These are phyloP conservation scores for Sebastes steindachneri DNA, from an alignment of 2,797 vertebrate genomes.

Conservation along the genomic window DNA sequence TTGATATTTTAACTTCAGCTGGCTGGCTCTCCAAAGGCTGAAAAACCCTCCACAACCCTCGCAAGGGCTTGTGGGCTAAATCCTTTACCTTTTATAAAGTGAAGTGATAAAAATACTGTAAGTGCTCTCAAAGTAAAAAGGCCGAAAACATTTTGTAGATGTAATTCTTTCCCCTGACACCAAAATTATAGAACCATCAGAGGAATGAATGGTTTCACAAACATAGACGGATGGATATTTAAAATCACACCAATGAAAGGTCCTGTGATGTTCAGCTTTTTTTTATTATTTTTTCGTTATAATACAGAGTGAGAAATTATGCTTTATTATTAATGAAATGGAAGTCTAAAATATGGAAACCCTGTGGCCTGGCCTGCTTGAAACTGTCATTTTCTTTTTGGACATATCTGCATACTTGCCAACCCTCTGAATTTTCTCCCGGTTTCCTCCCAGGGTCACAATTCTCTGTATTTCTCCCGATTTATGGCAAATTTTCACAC, in stretches of 20 bases:
- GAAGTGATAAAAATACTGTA: not conserved
- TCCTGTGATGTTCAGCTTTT: not conserved
- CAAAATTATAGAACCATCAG: not conserved
- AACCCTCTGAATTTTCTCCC: too few species aligned
- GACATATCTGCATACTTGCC: too few species aligned
- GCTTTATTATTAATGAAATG: not conserved
- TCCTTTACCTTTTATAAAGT: not conserved
- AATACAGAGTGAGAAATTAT: not conserved
- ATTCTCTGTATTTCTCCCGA: too few species aligned
- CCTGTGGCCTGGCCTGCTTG: not conserved
- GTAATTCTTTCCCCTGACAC: not conserved
- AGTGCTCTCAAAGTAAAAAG: not conserved
- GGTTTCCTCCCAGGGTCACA: too few species aligned
- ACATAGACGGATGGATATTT: not conserved
- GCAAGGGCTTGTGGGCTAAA: not conserved
- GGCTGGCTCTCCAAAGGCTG: not conserved
- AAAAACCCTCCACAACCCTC: not conserved
- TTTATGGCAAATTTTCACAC: too few species aligned
- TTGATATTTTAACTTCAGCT: not conserved
- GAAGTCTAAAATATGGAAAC: not conserved
- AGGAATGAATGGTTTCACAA: not conserved
- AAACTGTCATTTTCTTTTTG: not conserved
- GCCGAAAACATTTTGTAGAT: not conserved
- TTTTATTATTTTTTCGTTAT: not conserved
- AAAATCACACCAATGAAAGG: not conserved